These are phyloP conservation scores for Papilio machaon DNA, from an alignment of 1,140 invertebrate genomes.

Conservation along the genomic window DNA sequence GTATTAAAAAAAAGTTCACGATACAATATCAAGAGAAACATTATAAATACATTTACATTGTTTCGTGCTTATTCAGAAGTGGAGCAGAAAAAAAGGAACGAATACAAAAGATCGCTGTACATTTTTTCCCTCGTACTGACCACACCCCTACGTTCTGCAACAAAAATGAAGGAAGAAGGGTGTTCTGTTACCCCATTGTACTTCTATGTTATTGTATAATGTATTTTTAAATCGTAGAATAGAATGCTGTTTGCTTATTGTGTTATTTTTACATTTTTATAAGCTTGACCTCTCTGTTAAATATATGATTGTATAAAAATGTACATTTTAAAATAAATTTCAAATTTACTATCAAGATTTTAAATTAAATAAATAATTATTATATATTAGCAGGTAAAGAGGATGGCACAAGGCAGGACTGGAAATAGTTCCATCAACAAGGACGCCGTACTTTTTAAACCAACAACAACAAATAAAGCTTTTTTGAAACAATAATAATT, in stretches of 20 bases:
- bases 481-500: too few species aligned
- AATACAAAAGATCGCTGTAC: slow-evolving; percentile 24
- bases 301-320: too few species aligned
- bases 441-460: too few species aligned
- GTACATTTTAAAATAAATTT: too few species aligned
- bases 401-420: too few species aligned
- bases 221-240: slow-evolving; percentile 34
- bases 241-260: slow-evolving; percentile 5
- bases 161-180: slow-evolving; percentile 45
- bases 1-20: slow-evolving; percentile 1
- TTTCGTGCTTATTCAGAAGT: slow-evolving; percentile 26
- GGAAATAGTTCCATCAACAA: too few species aligned
- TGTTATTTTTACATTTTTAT: slow-evolving; percentile 6
- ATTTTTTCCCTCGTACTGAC: slow-evolving; percentile 40
- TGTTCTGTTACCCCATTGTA: slow-evolving; percentile 47
- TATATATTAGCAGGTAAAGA: too few species aligned
- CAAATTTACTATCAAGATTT: too few species aligned
- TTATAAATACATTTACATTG: slow-evolving; percentile 35
- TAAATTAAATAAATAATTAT: too few species aligned
- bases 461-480: too few species aligned
- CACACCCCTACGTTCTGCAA: slow-evolving; percentile 44
- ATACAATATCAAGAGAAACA: slow-evolving; percentile 24
- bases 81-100: slow-evolving; percentile 15
- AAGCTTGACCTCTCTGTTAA: background rate
- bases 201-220: slow-evolving; percentile 41